Evolutionary conservation across 2,888 invertebrate species (phyloP), one percentile per base, ranked within the genome.

Genomic region (Sisyra terminalis): DNA sequence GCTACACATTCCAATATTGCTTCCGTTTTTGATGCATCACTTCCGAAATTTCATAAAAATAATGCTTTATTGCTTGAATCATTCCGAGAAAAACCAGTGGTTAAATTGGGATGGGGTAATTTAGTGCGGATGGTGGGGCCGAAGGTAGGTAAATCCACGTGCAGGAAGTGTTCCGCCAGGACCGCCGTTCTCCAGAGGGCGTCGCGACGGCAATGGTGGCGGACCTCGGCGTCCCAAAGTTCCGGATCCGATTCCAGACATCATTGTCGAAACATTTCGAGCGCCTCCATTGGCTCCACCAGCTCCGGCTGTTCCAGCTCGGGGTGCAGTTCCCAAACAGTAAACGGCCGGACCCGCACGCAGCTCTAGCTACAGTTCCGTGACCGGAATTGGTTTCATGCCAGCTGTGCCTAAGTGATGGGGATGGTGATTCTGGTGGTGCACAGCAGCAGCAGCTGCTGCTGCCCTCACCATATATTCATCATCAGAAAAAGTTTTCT

Each of bases 351-450:
- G 79, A 70, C 85, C 84, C 76, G 86, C 85, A 83, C 85, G 84
- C 68, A 85, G 82, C 74, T 87, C 86, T 86, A 87, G 87, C 86
- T 87, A 88, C 83, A 88, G 86, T 63, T 87, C 88, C 70, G 88
- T 88, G 55, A 87, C 86, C 51, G 88, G 88, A 57, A 87, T 82
- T 14, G 84, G 82, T 57, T 76, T 70, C 48, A 69, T 60, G 56
- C 70, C 57, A 56, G 24, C 37, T 7, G 45, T 37, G 14, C 29
- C 43, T 32, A 43, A 29, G 13, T 65, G 66, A 43, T 65, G 61
- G 63, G 61, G 56, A 59, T 65, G 61, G 63, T 61, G 56, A 59
- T 66, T 69, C 61, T 68, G 65, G 57, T 63, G 50, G 63, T 54
- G 64, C 63, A 64, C 54, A 64, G 58, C 32, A 67, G 67, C 44